Conservation (phyloP, 2,113 vertebrate species). For the Tetraodon nigroviridis region DNA sequence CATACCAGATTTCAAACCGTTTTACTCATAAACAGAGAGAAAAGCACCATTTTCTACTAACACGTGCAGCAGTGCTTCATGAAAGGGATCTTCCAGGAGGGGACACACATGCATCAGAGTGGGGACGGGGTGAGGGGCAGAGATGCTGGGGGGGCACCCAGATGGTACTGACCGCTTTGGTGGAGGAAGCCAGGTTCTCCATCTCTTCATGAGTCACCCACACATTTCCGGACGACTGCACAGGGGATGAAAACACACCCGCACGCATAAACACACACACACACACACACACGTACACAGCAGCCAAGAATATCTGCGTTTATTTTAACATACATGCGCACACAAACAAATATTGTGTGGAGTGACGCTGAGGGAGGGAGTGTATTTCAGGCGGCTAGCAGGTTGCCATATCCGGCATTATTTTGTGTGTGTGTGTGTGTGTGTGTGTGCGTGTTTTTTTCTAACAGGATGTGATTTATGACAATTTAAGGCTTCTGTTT, state of each 20-base stretch:
- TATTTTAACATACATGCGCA: slow-evolving; percentile 33
- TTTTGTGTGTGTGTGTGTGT: slow-evolving; percentile 38
- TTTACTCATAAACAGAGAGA: too few species aligned
- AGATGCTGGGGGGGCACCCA: slow-evolving; percentile 60
- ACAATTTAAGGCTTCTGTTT: not conserved
- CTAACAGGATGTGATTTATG: not conserved
- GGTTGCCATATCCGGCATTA: slow-evolving; percentile 42
- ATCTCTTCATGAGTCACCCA: slow-evolving; percentile 99
- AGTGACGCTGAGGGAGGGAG: slow-evolving; percentile 60
- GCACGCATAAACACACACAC: slow-evolving; percentile 28
- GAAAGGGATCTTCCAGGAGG: slow-evolving; percentile 27
- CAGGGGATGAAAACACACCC: slow-evolving; percentile 56
- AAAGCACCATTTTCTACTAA: slow-evolving; percentile 27
- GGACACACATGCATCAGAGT: slow-evolving; percentile 46
- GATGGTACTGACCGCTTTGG: slow-evolving; percentile 91
- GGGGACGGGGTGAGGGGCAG: slow-evolving; percentile 49
- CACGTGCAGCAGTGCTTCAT: slow-evolving; percentile 16
- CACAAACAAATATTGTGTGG: slow-evolving; percentile 52
- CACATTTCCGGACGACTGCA: slow-evolving; percentile 96
- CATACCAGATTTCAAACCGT: too few species aligned
- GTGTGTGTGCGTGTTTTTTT: not conserved
- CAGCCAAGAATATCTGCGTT: slow-evolving; percentile 28
- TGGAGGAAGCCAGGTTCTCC: slow-evolving; percentile 92
- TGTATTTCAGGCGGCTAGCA: slow-evolving; percentile 61
- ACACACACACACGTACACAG: slow-evolving; percentile 33